A percentile compares a stretch with the other conserved stretches of the same genome.
These are phyloP conservation scores for Caerostris darwini DNA, from an alignment of 1,140 invertebrate genomes.

Conservation along the genomic window DNA sequence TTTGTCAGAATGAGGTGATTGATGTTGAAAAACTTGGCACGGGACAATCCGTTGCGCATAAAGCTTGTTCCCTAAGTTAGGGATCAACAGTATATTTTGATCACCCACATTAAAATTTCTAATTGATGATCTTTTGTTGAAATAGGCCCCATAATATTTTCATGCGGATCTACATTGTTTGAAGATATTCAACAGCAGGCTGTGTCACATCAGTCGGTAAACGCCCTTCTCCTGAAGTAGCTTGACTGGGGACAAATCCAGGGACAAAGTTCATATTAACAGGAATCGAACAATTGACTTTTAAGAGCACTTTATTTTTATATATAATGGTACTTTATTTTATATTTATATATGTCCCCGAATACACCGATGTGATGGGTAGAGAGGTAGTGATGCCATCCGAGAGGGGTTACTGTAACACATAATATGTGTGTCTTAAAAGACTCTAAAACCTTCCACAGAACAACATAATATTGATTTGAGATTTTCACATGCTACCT, in stretches of 20 bases:
- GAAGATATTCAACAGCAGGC: not conserved
- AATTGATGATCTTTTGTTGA: not conserved
- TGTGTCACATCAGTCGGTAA: not conserved
- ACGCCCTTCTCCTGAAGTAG: not conserved
- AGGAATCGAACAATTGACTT: no score
- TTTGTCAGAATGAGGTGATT: not conserved
- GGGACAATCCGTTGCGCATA: not conserved
- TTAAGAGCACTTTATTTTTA: no score
- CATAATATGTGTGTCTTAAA: no score
- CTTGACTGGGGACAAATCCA: not conserved
- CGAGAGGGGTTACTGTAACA: no score
- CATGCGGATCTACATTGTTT: not conserved
- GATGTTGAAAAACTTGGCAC: not conserved
- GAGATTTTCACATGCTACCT: no score
- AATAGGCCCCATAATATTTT: not conserved
- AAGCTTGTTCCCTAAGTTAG: not conserved
- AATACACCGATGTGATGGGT: no score
- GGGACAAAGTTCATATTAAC: no score
- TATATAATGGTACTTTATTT: no score
- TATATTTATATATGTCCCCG: no score
- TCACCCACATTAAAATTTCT: not conserved
- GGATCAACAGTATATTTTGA: not conserved
- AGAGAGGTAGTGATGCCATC: no score
- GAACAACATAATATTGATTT: no score
- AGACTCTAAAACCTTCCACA: no score